Conservation (phyloP, 2,888 invertebrate species). For the Helicoverpa assulta region DNA sequence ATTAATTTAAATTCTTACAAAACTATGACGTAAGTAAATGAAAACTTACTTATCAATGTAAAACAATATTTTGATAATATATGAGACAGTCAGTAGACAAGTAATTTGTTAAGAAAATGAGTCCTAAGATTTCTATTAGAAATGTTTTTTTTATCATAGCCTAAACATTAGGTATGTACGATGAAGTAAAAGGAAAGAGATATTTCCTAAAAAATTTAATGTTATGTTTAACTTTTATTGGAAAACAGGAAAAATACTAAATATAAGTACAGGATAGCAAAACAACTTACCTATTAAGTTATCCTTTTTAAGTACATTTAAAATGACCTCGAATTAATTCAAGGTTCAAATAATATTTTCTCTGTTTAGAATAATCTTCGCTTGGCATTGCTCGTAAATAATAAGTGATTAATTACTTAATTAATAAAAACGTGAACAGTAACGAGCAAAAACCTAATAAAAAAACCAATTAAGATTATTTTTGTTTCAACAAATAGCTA, state of each 20-base stretch:
- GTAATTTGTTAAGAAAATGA: no score
- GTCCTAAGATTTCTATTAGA: no score
- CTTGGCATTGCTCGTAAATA: background rate
- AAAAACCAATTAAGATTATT: slow-evolving; percentile 2
- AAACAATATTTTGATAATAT: background rate
- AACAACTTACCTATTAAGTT: no score
- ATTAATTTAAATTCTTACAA: background rate
- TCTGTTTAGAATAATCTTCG: background rate
- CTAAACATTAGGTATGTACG: no score
- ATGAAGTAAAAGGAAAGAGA: no score
- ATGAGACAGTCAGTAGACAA: no score
- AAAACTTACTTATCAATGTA: background rate
- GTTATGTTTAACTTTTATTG: no score
- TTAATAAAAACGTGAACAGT: background rate
- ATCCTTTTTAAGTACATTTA: background rate
- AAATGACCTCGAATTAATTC: background rate
- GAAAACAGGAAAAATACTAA: no score
- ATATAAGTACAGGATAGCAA: no score
- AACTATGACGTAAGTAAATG: background rate
- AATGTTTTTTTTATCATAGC: no score
- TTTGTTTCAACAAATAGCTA: slow-evolving; percentile 12
- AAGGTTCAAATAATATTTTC: background rate
- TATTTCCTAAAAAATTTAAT: no score
- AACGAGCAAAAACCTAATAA: background rate
- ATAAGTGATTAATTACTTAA: background rate